A percentile compares a stretch with the other conserved stretches of the same genome.
phyloP scores from a whole-genome alignment of 2,113 vertebrate species.

The Pardalotus punctatus region DNA sequence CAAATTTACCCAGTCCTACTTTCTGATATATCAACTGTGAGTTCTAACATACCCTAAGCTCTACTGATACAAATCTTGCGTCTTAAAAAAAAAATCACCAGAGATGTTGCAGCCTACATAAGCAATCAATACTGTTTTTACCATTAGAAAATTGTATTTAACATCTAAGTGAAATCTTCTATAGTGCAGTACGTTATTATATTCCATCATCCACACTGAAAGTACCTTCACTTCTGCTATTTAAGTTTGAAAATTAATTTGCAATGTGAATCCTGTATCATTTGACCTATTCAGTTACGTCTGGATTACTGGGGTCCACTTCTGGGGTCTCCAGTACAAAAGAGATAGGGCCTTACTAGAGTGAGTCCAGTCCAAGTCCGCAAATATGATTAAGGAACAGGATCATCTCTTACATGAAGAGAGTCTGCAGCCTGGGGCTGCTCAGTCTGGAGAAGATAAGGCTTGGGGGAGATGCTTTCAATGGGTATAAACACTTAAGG shows the following conservation, averaged over 20 bases:
- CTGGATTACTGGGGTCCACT: not conserved
- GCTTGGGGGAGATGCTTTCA: not conserved
- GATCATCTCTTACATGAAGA: not conserved
- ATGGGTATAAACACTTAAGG: not conserved
- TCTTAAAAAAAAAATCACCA: not conserved
- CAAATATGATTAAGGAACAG: not conserved
- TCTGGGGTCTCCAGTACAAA: not conserved
- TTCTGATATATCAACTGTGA: not conserved
- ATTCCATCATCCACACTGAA: not conserved
- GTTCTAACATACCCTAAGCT: not conserved
- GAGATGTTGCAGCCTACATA: not conserved
- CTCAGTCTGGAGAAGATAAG: not conserved
- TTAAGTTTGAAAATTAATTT: not conserved
- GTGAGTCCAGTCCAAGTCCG: not conserved
- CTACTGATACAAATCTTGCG: not conserved
- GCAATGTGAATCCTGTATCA: not conserved
- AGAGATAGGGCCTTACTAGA: not conserved
- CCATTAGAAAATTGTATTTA: not conserved
- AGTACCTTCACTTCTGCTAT: not conserved
- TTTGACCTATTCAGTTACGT: not conserved
- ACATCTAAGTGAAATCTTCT: not conserved
- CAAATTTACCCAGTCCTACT: not conserved
- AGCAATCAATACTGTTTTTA: not conserved
- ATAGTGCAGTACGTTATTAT: not conserved
- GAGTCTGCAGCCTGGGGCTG: not conserved